Evolutionary conservation across 2,113 vertebrate genomes (phyloP), one percentile per base, ranked within the genome.

Genomic region (Pungitius pungitius): DNA sequence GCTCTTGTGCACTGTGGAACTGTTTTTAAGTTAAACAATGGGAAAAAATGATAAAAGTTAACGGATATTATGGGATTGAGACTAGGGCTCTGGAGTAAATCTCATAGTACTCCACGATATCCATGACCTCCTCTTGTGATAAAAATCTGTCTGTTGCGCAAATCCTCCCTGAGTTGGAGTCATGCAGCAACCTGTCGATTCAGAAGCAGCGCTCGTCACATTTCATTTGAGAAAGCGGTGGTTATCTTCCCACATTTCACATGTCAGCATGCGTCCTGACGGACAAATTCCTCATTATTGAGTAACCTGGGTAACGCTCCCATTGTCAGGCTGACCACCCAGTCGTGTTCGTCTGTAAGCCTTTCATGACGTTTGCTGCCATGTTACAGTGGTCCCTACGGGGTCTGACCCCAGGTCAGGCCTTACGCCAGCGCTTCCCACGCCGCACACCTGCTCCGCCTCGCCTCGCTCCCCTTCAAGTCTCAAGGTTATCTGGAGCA

Each of bases 381-480:
- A 58, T 40, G 67, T 67, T 24, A 69, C 39, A 70, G 20, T 42
- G 60, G 49, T 43, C 54, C 75, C 45, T 69, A 58, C 60, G 33
- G 9, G 69, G 57, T 70, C 40, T 68, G 54, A 80, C 47, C 69
- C 20, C 73, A 17, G 26, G 42, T 77, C 60, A 26, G 20, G 64
- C 59, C 30, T 62, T 27, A 49, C 3, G 0, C 15, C 0, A 10
- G 17, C 10, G 27, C 52, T 81, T 68, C 75, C 64, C 30, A 47
- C 20, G 59, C 8, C n/a, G 10, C 35, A 26, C 57, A 65, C 64
- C 67, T 76, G 57, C 52, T 71, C 7, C 18, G 1, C 2, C 26
- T 9, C 60, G 35, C 35, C 66, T 26, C 33, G 11, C 39, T 68
- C 69, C 43, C 59, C 59, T 24, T 64, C 39, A 42, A 76, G 75